A percentile compares a stretch with the other conserved stretches of the same genome.
These are phyloP conservation scores for Tangara arthus DNA, from an alignment of 2,797 vertebrate genomes.

Conservation along the genomic window DNA sequence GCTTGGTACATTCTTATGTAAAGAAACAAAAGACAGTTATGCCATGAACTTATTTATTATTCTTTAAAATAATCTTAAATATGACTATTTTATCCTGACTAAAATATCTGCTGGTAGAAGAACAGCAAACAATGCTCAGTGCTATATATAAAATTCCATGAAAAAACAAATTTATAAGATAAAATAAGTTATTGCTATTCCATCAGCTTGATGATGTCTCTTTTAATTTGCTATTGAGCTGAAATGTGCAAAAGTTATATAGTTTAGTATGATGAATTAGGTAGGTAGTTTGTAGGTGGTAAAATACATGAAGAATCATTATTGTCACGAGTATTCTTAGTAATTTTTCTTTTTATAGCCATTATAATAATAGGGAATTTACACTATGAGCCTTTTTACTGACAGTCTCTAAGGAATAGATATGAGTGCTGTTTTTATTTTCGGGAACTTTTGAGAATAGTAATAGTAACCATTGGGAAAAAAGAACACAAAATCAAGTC, in stretches of 20 bases:
- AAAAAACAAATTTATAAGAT: not conserved
- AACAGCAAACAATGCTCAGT: not conserved
- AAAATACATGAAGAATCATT: not conserved
- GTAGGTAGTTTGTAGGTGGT: not conserved
- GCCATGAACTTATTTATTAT: not conserved
- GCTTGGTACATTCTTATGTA: not conserved
- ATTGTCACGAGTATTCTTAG: not conserved
- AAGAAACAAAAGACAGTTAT: not conserved
- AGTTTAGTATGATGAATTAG: not conserved
- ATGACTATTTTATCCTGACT: not conserved
- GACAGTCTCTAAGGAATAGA: not conserved
- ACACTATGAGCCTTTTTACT: not conserved
- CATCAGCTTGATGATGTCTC: not conserved
- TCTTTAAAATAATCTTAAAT: not conserved
- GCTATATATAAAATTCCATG: not conserved
- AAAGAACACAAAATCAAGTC: not conserved
- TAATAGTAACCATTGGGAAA: not conserved
- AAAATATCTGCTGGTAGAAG: not conserved
- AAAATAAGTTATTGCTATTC: not conserved
- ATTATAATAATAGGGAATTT: not conserved
- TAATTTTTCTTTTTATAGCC: constrained; percentile 7
- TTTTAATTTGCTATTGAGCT: constrained; percentile 33
- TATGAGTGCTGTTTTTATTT: not conserved
- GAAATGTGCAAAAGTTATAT: not conserved
- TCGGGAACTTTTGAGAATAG: not conserved